Evolutionary conservation across 2,888 invertebrate genomes (phyloP), one percentile per base, ranked within the genome.

Genomic region (Eueremaeus valkanovi): DNA sequence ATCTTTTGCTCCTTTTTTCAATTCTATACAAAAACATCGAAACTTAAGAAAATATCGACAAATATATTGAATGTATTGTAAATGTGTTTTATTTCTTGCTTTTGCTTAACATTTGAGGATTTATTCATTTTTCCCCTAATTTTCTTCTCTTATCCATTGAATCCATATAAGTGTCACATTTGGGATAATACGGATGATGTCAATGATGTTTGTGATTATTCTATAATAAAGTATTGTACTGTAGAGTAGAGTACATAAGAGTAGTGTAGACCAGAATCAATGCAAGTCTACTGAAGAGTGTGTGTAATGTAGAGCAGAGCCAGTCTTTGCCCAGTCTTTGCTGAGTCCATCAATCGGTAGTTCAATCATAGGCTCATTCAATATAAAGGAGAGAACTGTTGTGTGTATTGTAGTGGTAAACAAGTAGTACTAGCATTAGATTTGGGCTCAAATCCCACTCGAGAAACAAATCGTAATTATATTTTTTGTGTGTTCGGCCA

Each of bases 111-210:
- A 36, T 66, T 66, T 40, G 11, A 66, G 16, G 21, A 21, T 33
- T 66, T 66, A 66, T 36, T 66, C 33, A 33, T 33, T 66, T 33
- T 21, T 66, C 36, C 3, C 3, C 16, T 29, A 36, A 66, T n/a
- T 66, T 33, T 66, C 40, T 66, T 36, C 31, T 66, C 27, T 36
- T 66, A 66, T 66, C 66, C 66, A 36, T 36, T 66, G 66, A 66
- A 36, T 36, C 40, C 18, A 18, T 36, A 66, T 66, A 66, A 66
- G 33, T 66, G 66, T 66, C 36, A 40, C 66, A n/a, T 31, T 66
- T 16, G 66, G 66, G 66, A 66, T 66, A 40, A 66, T 58, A 36
- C n/a, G 40, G 66, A 66, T 66, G 66, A 66, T 66, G 66, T 40
- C 36, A 36, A 66, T 36, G 66, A 66, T 36, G 66, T 21, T 29